Percentiles rank a stretch among this genome's conserved stretches.
These are phyloP conservation scores for Adelosebastes latens DNA, from an alignment of 2,797 vertebrate genomes.

Conservation along the genomic window DNA sequence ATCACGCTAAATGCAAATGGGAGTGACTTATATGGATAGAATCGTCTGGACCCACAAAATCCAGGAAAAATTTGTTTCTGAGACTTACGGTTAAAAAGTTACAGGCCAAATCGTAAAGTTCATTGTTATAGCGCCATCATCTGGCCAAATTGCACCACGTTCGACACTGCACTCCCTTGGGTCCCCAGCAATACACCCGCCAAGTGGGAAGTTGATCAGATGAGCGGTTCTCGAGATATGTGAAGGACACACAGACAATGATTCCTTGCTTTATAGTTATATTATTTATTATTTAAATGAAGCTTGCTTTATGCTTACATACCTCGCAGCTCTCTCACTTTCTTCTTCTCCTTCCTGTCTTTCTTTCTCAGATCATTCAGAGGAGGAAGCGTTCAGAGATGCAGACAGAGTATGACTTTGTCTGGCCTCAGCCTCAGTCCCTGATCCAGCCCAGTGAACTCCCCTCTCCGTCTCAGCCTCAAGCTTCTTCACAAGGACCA, in stretches of 20 bases:
- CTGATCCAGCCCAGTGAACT: constrained; percentile 65
- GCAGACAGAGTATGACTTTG: constrained; percentile 83
- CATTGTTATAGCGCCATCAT: too few species aligned
- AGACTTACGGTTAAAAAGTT: too few species aligned
- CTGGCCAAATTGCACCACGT: too few species aligned
- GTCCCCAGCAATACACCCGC: too few species aligned
- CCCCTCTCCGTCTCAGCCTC: constrained; percentile 75
- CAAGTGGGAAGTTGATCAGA: too few species aligned
- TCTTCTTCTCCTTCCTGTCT: background rate
- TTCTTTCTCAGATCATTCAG: constrained; percentile 87
- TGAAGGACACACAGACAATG: too few species aligned
- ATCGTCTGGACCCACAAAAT: fast-evolving
- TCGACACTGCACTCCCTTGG: too few species aligned
- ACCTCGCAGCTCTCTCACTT: background rate
- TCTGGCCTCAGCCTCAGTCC: constrained; percentile 82
- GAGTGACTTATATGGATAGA: too few species aligned
- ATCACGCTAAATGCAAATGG: fast-evolving
- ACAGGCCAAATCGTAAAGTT: too few species aligned
- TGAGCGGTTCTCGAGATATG: too few species aligned
- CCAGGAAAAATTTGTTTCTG: fast-evolving
- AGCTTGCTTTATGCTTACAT: background rate
- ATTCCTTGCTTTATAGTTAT: too few species aligned
- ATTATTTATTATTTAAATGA: constrained; percentile 1
- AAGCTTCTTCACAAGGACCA: constrained; percentile 66
- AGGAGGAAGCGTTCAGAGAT: constrained; percentile 88